Percentiles rank a stretch among this genome's conserved stretches.
phyloP scores from a whole-genome alignment of 1,140 invertebrate genomes.

The Monomorium pharaonis region DNA sequence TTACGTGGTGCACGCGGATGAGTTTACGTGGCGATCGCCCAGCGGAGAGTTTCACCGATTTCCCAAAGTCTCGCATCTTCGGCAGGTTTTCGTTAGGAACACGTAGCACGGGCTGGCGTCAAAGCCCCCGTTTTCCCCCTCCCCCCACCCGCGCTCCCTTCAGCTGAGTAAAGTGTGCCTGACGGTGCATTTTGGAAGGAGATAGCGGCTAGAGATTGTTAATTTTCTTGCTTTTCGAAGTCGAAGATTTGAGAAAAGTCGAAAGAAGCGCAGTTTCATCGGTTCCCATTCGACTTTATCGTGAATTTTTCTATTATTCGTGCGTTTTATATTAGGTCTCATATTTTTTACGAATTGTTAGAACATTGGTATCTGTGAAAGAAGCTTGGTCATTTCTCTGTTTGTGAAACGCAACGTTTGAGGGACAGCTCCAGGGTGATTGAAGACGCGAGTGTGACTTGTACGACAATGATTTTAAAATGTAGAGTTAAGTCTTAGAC shows the following conservation, averaged over 20 bases:
- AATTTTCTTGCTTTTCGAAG: not conserved
- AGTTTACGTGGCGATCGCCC: not conserved
- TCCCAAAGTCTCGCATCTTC: not conserved
- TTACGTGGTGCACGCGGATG: not conserved
- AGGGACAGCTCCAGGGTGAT: not conserved
- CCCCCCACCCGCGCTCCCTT: not conserved
- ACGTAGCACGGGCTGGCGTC: not conserved
- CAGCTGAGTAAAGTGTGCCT: not conserved
- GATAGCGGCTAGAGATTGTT: not conserved
- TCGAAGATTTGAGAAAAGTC: not conserved
- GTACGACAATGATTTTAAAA: not conserved
- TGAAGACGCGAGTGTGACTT: not conserved
- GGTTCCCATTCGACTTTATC: no score
- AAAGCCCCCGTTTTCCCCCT: not conserved
- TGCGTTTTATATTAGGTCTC: not conserved
- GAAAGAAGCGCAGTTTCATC: not conserved
- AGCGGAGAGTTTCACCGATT: not conserved
- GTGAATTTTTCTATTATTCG: no score
- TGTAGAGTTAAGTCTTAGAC: not conserved
- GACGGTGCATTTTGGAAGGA: not conserved
- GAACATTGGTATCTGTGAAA: not conserved
- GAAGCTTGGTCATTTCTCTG: not conserved
- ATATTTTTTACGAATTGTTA: not conserved
- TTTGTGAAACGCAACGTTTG: not conserved
- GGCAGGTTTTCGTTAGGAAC: not conserved